A percentile compares a stretch with the other conserved stretches of the same genome.
These are phyloP conservation scores for Mylabris sibirica DNA, from an alignment of 2,888 invertebrate genomes.

Conservation along the genomic window DNA sequence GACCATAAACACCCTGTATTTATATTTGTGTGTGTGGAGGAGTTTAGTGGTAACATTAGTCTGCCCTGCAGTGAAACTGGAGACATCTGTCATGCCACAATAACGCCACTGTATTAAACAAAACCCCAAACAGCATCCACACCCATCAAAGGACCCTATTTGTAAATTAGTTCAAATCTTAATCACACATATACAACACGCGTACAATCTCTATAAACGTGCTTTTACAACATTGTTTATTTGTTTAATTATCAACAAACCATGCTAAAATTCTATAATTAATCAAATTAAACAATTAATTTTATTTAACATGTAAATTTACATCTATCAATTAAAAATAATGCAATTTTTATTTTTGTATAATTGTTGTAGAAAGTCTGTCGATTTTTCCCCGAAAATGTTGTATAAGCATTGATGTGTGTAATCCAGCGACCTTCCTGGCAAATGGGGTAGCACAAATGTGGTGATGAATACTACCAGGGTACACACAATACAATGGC, in stretches of 20 bases:
- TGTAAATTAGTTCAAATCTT: slow-evolving; percentile 37
- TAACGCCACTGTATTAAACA: slow-evolving; percentile 38
- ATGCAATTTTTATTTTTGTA: background rate
- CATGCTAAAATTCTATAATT: background rate
- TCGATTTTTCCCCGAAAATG: slow-evolving; percentile 23
- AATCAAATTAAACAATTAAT: background rate
- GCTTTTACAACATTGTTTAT: slow-evolving; percentile 29
- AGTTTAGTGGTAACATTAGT: slow-evolving; percentile 23
- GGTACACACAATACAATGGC: slow-evolving; percentile 48
- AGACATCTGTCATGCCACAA: slow-evolving; percentile 47
- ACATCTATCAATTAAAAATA: background rate
- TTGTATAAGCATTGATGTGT: slow-evolving; percentile 34
- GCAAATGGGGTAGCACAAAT: slow-evolving; percentile 58
- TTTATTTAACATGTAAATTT: background rate
- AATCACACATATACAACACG: slow-evolving; percentile 27
- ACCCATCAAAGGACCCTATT: slow-evolving; percentile 29
- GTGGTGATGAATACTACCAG: slow-evolving; percentile 54
- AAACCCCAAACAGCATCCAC: slow-evolving; percentile 37
- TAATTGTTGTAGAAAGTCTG: background rate
- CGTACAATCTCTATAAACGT: background rate
- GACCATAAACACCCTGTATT: too few species aligned
- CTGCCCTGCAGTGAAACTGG: slow-evolving; percentile 41
- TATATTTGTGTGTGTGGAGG: background rate
- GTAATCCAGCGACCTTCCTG: slow-evolving; percentile 38
- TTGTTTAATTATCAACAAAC: slow-evolving; percentile 24